Evolutionary conservation across 2,113 vertebrate species (phyloP).

Genomic region (Malaclemys terrapin): DNA sequence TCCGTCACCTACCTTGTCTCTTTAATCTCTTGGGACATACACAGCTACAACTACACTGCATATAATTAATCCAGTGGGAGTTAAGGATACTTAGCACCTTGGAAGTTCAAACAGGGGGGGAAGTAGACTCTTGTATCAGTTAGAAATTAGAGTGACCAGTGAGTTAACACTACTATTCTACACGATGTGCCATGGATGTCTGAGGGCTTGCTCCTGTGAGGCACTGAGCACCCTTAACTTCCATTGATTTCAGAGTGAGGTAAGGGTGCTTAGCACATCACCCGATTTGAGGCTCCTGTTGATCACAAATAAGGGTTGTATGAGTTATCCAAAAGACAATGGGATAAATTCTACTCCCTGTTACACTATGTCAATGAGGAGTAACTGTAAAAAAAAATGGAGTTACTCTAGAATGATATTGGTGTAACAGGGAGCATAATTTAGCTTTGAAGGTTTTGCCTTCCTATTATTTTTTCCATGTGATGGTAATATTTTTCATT

Average conservation of each 20-base stretch:
- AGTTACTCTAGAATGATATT: not conserved
- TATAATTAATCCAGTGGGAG: not conserved
- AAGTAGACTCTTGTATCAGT: not conserved
- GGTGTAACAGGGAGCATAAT: not conserved
- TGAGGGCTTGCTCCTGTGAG: not conserved
- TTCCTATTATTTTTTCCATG: not conserved
- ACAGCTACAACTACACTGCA: not conserved
- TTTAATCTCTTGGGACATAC: not conserved
- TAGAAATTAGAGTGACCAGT: not conserved
- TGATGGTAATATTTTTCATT: not conserved
- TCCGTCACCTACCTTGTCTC: not conserved
- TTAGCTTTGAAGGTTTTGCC: not conserved
- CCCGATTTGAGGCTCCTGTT: not conserved
- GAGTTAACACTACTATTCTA: not conserved
- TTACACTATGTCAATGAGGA: no score
- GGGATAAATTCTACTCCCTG: not conserved
- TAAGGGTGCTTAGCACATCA: not conserved
- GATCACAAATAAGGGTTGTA: not conserved
- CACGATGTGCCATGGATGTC: not conserved
- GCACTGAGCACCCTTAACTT: not conserved
- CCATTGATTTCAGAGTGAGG: not conserved
- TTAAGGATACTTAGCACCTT: not conserved
- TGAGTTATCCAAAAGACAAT: not conserved
- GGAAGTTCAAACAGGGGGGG: not conserved
- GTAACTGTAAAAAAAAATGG: not conserved